Base-by-base conservation (phyloP, 2,797 vertebrate genomes). In the Spondyliosoma cantharus region DNA sequence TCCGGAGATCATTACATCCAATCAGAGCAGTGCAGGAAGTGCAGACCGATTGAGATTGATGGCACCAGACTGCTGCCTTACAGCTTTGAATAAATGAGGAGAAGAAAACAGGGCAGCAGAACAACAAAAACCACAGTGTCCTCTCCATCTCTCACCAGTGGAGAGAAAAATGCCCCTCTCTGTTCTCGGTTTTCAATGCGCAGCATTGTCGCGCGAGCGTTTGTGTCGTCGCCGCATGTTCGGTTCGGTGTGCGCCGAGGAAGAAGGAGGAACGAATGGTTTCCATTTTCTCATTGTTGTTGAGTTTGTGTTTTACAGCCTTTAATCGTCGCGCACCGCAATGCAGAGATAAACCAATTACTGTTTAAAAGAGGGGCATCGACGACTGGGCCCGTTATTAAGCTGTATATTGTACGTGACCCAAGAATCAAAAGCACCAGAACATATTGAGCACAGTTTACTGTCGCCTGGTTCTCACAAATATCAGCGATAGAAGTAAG, bases 1-100 rank as follows among this genome's bases (percentile, higher is more conserved):
- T 90, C 87, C 90, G 84, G 88, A 91, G 92, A 93, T 94, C 93
- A 93, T 93, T 94, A 93, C 89, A 46, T 87, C 91, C 93, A 94
- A 93, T 94, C 89, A 92, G 90, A 93, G 83, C 74, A 3, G 84
- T 22, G 80, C 88, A 92, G 91, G 89, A 91, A 93, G 92, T 88
- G 87, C 76, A 71, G 84, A 61, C 72, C 81, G 85, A 93, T 90
- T 87, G 92, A 93, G 92, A 93, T 89, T 85, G 91, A 93, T 91
- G 89, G 91, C 85, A 81, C 73, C 89, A 84, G 90, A 84, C 89
- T 75, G 85, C 82, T 75, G 87, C 86, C 89, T 88, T 80, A 85
- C 89, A 89, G 90, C 86, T 90, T 87, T 86, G 84, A 89, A 92
- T 92, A 90, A 93, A 93, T 89, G 90, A 92, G 90, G 80, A 90